Evolutionary conservation across 2,113 vertebrate genomes (phyloP).

Genomic region (Scytalopus superciliaris): DNA sequence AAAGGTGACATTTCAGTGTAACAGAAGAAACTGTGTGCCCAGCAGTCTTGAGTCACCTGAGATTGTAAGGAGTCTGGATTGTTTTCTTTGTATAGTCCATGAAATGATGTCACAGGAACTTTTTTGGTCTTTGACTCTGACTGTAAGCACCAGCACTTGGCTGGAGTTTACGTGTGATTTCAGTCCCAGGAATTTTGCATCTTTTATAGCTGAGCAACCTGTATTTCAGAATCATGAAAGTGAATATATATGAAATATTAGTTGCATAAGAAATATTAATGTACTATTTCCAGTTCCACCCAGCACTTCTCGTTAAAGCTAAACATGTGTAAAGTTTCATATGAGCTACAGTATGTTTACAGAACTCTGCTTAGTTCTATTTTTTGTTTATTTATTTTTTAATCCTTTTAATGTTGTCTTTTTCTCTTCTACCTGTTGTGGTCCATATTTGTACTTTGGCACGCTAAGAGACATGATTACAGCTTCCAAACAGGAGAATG

Average conservation of each 20-base stretch:
- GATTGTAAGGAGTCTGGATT: neutral
- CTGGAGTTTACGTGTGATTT: neutral
- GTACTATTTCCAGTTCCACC: neutral
- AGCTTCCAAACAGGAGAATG: neutral
- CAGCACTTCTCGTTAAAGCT: neutral
- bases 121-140: neutral
- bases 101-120: neutral
- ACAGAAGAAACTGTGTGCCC: neutral
- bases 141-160: neutral
- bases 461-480: neutral
- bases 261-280: neutral
- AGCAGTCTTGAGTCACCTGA: neutral
- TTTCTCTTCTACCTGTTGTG: neutral
- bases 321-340: neutral
- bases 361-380: neutral
- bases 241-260: neutral
- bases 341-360: neutral
- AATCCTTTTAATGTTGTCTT: neutral
- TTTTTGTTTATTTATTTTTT: neutral
- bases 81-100: neutral
- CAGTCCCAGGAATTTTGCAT: neutral
- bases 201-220: neutral
- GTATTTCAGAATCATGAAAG: neutral
- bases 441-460: neutral
- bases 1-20: neutral